These are phyloP conservation scores for Synodontis membranacea DNA, from an alignment of 2,113 vertebrate species.

Conservation along the genomic window DNA sequence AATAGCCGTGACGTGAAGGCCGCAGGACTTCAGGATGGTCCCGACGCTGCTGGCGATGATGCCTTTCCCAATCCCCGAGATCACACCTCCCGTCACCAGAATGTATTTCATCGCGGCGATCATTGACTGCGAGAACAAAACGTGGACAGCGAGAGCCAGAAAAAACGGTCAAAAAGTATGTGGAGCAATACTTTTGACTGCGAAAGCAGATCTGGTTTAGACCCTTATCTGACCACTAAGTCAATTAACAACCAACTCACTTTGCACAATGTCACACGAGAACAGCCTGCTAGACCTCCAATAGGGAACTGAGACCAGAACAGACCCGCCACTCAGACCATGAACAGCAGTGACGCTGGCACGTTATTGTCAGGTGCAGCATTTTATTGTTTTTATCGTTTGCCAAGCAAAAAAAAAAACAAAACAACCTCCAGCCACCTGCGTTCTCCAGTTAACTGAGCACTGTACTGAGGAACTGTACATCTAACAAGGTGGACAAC, in stretches of 20 bases:
- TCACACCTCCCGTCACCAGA: constrained; percentile 95
- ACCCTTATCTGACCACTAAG: neutral
- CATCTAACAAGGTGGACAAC: too few relatives aligned
- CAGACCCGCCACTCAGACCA: neutral
- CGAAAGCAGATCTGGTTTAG: neutral
- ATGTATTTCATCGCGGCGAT: constrained; percentile 90
- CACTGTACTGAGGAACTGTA: neutral
- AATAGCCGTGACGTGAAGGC: constrained; percentile 91
- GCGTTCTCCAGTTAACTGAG: neutral
- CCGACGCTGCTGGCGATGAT: constrained; percentile 97
- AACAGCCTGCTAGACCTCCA: neutral
- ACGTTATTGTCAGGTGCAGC: neutral
- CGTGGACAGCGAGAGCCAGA: neutral
- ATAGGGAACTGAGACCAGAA: neutral
- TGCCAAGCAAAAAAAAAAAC: neutral
- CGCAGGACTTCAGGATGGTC: constrained; percentile 94
- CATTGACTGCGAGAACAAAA: constrained; percentile 30
- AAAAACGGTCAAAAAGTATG: neutral
- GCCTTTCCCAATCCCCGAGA: constrained; percentile 97
- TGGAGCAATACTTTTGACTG: neutral
- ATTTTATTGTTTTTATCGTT: neutral
- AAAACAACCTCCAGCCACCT: neutral
- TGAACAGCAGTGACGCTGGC: neutral
- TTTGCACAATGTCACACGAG: neutral
- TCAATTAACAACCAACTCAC: neutral